phyloP scores from a whole-genome alignment of 2,888 invertebrate species.

The Nyleta sp. region DNA sequence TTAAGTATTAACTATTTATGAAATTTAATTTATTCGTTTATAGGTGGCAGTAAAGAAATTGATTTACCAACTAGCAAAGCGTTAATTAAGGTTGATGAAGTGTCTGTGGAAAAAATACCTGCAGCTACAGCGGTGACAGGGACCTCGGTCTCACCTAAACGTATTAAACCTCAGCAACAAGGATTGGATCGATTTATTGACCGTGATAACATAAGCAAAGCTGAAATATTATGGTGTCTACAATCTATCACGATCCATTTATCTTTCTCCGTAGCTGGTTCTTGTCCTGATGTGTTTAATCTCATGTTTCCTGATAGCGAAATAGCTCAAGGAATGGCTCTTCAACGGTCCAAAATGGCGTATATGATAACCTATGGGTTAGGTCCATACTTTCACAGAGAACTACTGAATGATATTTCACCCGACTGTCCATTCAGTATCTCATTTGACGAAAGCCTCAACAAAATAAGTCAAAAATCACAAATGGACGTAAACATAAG shows the following conservation, averaged over 20 bases:
- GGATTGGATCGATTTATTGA: background rate
- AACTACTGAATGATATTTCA: constrained; percentile 34
- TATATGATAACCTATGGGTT: constrained; percentile 62
- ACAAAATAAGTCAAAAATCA: constrained; percentile 62
- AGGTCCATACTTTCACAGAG: constrained; percentile 57
- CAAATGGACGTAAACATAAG: constrained; percentile 71
- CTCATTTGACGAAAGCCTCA: constrained; percentile 52
- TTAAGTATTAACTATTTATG: too few relatives aligned
- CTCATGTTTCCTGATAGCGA: constrained; percentile 27
- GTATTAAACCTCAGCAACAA: too few relatives aligned
- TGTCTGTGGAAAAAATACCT: too few relatives aligned
- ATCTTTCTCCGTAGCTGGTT: constrained; percentile 19
- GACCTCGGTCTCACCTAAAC: too few relatives aligned
- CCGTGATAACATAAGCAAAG: constrained; percentile 1
- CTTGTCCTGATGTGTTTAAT: constrained; percentile 21
- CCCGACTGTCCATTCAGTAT: constrained; percentile 51
- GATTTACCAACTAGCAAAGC: too few relatives aligned
- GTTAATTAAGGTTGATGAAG: too few relatives aligned
- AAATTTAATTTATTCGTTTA: too few relatives aligned
- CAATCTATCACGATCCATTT: constrained; percentile 10
- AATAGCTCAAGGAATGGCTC: constrained; percentile 12
- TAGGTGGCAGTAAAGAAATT: too few relatives aligned
- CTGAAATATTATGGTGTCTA: constrained; percentile 29
- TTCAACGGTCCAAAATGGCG: constrained; percentile 5
- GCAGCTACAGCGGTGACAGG: too few relatives aligned